A percentile compares a stretch with the other conserved stretches of the same genome.
Evolutionary conservation across 2,113 vertebrate species (phyloP).

Genomic region (Ovis aries): DNA sequence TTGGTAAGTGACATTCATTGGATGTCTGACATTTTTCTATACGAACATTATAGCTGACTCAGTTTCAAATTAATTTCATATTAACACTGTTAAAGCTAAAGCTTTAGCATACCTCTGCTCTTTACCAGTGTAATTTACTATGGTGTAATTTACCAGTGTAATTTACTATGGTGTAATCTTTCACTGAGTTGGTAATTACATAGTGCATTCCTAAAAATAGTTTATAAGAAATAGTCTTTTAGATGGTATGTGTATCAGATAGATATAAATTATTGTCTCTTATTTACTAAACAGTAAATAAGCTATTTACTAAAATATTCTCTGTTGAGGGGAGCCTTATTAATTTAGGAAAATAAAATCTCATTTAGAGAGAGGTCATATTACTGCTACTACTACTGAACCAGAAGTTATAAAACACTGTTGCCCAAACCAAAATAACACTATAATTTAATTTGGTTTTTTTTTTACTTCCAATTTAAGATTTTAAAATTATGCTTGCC

Average conservation of each 20-base stretch:
- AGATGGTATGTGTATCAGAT: background rate
- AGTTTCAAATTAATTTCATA: background rate
- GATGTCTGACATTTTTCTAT: background rate
- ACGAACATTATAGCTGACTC: background rate
- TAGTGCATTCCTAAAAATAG: background rate
- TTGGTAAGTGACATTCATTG: slow-evolving; percentile 25
- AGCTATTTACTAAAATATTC: background rate
- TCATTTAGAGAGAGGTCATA: background rate
- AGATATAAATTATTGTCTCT: background rate
- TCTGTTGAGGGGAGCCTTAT: background rate
- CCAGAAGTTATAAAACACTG: background rate
- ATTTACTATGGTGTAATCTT: background rate
- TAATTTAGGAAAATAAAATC: background rate
- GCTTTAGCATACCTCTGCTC: background rate
- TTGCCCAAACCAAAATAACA: background rate
- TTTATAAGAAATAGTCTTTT: background rate
- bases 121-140: background rate
- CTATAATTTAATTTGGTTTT: background rate
- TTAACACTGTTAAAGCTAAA: background rate
- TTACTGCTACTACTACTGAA: background rate
- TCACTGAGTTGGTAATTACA: background rate
- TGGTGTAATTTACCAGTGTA: background rate
- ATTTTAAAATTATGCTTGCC: background rate
- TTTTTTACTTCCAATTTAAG: background rate
- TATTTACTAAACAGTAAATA: background rate